Percentiles rank a stretch among this genome's conserved stretches.
Conservation (phyloP, 1,140 invertebrate genomes). For the Ceratoteleas bidentatus region DNA sequence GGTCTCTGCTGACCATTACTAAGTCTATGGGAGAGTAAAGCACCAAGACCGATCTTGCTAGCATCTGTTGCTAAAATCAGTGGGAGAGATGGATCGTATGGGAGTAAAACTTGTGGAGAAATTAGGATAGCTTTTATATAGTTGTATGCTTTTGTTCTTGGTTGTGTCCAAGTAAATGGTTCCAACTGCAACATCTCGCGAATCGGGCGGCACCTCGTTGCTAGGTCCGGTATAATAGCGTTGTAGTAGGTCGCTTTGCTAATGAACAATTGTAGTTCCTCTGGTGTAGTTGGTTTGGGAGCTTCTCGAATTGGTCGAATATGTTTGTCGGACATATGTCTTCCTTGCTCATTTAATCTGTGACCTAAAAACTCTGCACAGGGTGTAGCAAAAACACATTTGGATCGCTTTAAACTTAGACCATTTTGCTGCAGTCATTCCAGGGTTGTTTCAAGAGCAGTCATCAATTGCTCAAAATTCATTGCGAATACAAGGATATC, state of each 20-base stretch:
- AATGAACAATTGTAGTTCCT: slow-evolving; percentile 25
- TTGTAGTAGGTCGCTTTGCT: slow-evolving; percentile 35
- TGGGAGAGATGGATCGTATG: slow-evolving; percentile 63
- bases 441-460: background rate
- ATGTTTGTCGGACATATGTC: background rate
- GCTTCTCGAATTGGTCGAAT: slow-evolving; percentile 27
- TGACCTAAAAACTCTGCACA: background rate
- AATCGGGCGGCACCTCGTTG: slow-evolving; percentile 2
- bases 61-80: slow-evolving; percentile 75
- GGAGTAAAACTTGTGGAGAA: slow-evolving; percentile 39
- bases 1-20: slow-evolving; percentile 67
- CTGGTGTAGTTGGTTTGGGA: slow-evolving; percentile 16
- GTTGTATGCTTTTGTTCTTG: slow-evolving; percentile 25
- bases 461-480: background rate
- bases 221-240: slow-evolving; percentile 9
- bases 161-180: slow-evolving; percentile 22
- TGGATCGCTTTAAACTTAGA: background rate
- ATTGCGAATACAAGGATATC: background rate
- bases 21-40: slow-evolving; percentile 71
- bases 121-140: slow-evolving; percentile 35
- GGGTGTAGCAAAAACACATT: background rate
- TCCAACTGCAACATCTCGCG: slow-evolving; percentile 28
- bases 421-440: background rate
- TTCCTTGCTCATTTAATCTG: background rate
- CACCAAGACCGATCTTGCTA: slow-evolving; percentile 72